These are phyloP conservation scores for Buphagus erythrorhynchus DNA, from an alignment of 2,797 vertebrate species.

Conservation along the genomic window DNA sequence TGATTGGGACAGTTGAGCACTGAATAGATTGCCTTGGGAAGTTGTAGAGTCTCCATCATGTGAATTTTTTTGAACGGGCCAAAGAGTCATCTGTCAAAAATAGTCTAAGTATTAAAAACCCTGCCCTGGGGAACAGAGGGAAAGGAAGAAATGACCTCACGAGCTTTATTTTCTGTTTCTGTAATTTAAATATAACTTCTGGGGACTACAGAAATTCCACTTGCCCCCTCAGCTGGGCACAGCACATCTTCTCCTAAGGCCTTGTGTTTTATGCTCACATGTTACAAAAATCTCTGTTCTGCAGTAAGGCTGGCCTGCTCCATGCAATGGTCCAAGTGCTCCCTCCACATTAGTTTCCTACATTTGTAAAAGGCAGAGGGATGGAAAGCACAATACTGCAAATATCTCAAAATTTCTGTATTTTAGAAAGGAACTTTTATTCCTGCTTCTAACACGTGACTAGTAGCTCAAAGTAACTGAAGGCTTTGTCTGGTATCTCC, in stretches of 20 bases:
- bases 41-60: neutral
- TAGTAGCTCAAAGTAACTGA: slow-evolving; percentile 11
- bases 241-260: neutral
- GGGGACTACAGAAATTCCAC: neutral
- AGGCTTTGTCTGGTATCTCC: slow-evolving; percentile 23
- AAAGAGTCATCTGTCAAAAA: slow-evolving; percentile 44
- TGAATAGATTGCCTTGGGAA: slow-evolving; percentile 18
- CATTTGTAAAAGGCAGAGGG: neutral
- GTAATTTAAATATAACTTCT: neutral
- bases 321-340: neutral
- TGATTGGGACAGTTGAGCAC: neutral
- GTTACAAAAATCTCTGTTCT: neutral
- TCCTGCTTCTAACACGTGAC: neutral
- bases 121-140: neutral
- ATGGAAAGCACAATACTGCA: neutral
- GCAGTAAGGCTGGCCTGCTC: neutral
- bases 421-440: slow-evolving; percentile 4
- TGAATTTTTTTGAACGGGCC: neutral
- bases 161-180: neutral
- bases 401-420: neutral
- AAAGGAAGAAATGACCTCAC: neutral
- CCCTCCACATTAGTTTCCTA: neutral
- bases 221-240: neutral
- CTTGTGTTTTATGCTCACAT: neutral
- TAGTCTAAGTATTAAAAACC: neutral